Percentiles rank a stretch among this genome's conserved stretches.
phyloP scores from a whole-genome alignment of 2,888 invertebrate species.

The Fissipunctia ypsillon region DNA sequence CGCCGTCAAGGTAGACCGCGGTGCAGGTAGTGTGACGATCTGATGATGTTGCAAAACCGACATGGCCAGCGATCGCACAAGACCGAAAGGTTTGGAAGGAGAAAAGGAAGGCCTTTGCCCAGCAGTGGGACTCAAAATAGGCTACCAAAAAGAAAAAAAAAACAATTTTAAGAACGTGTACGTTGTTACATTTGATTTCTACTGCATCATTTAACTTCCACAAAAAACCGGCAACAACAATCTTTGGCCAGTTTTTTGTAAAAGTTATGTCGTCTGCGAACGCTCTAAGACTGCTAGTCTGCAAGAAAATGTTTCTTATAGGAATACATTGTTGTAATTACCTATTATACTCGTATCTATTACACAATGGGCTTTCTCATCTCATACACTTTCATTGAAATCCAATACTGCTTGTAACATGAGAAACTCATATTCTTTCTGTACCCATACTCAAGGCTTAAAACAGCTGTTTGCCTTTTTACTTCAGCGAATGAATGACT shows the following conservation, averaged over 20 bases:
- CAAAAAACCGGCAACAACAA: background rate
- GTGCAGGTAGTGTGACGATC: too few species aligned
- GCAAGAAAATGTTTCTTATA: background rate
- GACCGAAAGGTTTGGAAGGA: too few species aligned
- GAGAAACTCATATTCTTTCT: constrained; percentile 21
- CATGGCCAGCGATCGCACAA: too few species aligned
- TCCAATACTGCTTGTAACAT: background rate
- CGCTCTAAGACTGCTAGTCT: background rate
- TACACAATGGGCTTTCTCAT: constrained; percentile 39
- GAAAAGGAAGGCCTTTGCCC: too few species aligned
- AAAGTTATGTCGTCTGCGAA: background rate
- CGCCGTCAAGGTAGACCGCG: too few species aligned
- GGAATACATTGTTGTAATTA: constrained; percentile 6
- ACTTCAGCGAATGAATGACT: background rate
- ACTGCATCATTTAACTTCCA: background rate
- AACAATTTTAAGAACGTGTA: too few species aligned
- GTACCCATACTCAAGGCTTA: background rate
- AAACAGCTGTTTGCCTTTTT: background rate
- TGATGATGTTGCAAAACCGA: too few species aligned
- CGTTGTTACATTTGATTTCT: background rate
- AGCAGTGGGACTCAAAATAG: too few species aligned
- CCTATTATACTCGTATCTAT: constrained; percentile 20
- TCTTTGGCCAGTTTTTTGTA: too few species aligned
- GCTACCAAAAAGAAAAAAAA: too few species aligned
- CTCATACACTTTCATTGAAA: constrained; percentile 18